phyloP scores from a whole-genome alignment of 2,113 vertebrate species.

The Panurus biarmicus region DNA sequence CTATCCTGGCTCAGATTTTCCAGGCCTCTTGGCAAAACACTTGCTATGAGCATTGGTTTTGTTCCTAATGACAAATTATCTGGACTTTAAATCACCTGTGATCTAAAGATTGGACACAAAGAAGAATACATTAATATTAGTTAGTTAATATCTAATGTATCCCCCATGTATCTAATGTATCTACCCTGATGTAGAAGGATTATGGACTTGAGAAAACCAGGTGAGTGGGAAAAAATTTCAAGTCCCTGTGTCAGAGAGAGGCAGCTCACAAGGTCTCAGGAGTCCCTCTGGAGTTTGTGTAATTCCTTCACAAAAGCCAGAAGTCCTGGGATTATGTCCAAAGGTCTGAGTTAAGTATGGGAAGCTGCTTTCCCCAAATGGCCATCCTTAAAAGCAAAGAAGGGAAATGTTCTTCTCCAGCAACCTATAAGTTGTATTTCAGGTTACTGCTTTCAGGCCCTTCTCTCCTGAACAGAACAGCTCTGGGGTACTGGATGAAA shows the following conservation, averaged over 20 bases:
- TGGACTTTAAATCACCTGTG: not conserved
- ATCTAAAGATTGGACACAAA: not conserved
- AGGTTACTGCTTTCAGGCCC: not conserved
- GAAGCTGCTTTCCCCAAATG: not conserved
- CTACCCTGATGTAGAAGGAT: not conserved
- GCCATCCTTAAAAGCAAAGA: not conserved
- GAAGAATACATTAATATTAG: not conserved
- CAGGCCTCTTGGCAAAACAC: not conserved
- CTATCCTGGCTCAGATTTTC: not conserved
- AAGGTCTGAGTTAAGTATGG: not conserved
- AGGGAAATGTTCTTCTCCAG: not conserved
- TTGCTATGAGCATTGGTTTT: not conserved
- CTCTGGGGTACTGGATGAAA: not conserved
- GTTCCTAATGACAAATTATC: not conserved
- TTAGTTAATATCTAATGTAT: not conserved
- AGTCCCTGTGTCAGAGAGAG: not conserved
- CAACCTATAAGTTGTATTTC: not conserved
- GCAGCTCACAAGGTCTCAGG: not conserved
- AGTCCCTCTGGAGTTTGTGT: not conserved
- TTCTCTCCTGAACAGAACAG: not conserved
- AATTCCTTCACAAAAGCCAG: not conserved
- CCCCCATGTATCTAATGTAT: no score
- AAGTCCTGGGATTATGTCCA: not conserved
- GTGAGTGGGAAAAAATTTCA: not conserved
- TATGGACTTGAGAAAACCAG: not conserved